A percentile compares a stretch with the other conserved stretches of the same genome.
These are phyloP conservation scores for Gymnobelideus leadbeateri DNA, from an alignment of 2,113 vertebrate species.

Conservation along the genomic window DNA sequence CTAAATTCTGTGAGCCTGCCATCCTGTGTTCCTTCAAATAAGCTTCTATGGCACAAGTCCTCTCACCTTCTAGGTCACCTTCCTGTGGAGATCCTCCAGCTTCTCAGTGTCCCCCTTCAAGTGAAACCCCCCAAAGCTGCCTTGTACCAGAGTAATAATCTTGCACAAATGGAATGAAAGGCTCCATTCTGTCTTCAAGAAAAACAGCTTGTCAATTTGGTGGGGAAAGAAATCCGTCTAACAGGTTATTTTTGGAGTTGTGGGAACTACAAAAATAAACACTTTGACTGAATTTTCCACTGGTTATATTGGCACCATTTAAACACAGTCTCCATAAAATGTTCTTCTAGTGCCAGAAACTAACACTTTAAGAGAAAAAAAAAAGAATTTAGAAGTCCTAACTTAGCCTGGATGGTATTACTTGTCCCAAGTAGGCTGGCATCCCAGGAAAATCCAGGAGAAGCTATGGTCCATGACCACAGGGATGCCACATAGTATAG, in stretches of 20 bases:
- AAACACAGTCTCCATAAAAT: background rate
- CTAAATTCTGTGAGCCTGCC: background rate
- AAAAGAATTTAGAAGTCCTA: background rate
- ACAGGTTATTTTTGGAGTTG: constrained; percentile 1
- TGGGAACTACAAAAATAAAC: constrained; percentile 6
- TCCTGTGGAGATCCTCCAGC: background rate
- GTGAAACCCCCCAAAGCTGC: background rate
- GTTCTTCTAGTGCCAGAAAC: background rate
- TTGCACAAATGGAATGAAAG: constrained; percentile 2
- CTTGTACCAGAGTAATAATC: background rate
- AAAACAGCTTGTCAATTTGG: constrained; percentile 1
- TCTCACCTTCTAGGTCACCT: background rate
- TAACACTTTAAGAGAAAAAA: background rate
- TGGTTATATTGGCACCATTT: background rate
- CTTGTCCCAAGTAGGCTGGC: background rate
- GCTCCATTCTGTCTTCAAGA: background rate
- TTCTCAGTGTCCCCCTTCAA: background rate
- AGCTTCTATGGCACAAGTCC: background rate
- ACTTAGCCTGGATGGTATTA: background rate
- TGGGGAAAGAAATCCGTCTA: constrained; percentile 5
- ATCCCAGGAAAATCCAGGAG: background rate
- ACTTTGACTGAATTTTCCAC: constrained; percentile 5
- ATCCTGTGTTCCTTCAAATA: background rate
- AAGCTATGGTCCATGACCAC: background rate
- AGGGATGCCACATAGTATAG: background rate